phyloP scores from a whole-genome alignment of 2,888 invertebrate species.

The Tenodera sinensis region DNA sequence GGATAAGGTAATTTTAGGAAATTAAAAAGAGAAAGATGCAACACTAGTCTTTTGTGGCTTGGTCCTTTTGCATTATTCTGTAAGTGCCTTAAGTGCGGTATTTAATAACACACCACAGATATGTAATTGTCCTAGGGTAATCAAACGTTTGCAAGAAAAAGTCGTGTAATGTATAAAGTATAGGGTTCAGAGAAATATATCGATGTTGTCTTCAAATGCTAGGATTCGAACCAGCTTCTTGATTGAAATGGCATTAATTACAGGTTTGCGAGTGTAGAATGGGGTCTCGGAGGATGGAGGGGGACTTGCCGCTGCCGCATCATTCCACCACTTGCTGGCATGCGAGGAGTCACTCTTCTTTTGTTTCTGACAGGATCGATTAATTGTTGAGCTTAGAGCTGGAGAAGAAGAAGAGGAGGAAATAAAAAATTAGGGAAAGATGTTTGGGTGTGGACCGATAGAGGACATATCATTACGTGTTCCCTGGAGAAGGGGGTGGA shows the following conservation, averaged over 20 bases:
- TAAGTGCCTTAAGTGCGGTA: background rate
- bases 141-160: conserved; percentile 3
- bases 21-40: background rate
- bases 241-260: conserved; percentile 27
- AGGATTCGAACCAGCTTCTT: conserved; percentile 10
- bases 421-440: background rate
- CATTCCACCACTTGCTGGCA: background rate
- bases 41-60: background rate
- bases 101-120: conserved; percentile 11
- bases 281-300: background rate
- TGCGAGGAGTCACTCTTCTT: background rate
- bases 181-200: conserved; percentile 7
- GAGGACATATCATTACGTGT: conserved; percentile 7
- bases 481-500: background rate
- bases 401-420: background rate
- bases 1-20: conserved; percentile 12
- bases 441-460: conserved; percentile 8
- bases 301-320: background rate
- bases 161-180: conserved; percentile 12
- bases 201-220: conserved; percentile 14
- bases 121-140: conserved; percentile 5
- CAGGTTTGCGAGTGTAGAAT: conserved; percentile 13
- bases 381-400: conserved; percentile 1
- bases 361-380: conserved; percentile 5
- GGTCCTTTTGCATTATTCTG: background rate